Evolutionary conservation across 2,888 invertebrate genomes (phyloP).

Genomic region (Auanema freiburgensis): DNA sequence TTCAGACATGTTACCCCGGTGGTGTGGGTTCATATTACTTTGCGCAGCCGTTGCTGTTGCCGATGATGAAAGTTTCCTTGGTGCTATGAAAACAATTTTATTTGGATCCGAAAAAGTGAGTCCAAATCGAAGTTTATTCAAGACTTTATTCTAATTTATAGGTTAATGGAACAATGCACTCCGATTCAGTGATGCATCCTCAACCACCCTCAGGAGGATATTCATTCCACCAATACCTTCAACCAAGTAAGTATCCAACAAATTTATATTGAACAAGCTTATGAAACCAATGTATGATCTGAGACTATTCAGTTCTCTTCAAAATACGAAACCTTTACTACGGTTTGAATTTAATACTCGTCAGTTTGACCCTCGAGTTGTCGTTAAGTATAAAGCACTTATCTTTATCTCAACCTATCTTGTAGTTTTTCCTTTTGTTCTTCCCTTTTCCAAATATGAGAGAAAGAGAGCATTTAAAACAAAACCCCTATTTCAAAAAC

Average conservation of each 20-base stretch:
- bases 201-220: slow-evolving; percentile 22
- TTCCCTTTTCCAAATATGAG: too few species aligned
- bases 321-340: too few species aligned
- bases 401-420: too few species aligned
- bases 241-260: slow-evolving; percentile 7
- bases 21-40: slow-evolving; percentile 7
- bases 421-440: too few species aligned
- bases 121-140: too few species aligned
- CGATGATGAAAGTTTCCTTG: slow-evolving; percentile 24
- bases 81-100: slow-evolving; percentile 25
- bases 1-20: slow-evolving; percentile 6
- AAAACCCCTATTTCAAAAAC: too few species aligned
- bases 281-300: too few species aligned
- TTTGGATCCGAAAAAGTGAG: slow-evolving; percentile 20
- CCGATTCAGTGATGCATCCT: slow-evolving; percentile 15
- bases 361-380: too few species aligned
- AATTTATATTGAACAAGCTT: background rate
- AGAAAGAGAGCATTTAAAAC: too few species aligned
- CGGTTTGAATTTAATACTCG: too few species aligned
- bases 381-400: too few species aligned
- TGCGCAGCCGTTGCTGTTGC: slow-evolving; percentile 14
- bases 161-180: background rate
- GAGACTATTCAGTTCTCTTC: too few species aligned
- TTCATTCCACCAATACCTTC: slow-evolving; percentile 20
- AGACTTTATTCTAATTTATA: background rate